phyloP scores from a whole-genome alignment of 2,113 vertebrate genomes.

The Callocephalon fimbriatum region DNA sequence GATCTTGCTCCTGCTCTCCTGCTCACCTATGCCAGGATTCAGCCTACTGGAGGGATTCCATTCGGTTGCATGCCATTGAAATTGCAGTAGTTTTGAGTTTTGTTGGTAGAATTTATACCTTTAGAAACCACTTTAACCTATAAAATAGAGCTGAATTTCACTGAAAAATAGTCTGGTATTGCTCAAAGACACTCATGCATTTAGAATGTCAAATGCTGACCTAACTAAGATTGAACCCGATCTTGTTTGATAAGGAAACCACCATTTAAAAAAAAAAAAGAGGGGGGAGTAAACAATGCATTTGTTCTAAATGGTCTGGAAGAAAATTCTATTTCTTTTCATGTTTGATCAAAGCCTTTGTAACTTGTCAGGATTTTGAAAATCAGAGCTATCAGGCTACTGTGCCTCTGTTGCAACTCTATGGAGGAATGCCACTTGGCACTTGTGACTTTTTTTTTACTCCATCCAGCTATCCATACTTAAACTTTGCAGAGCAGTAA shows the following conservation, averaged over 20 bases:
- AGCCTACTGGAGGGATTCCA: neutral
- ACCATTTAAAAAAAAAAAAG: fast-evolving
- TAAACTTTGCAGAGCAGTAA: neutral
- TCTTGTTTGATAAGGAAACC: neutral
- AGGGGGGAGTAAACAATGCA: neutral
- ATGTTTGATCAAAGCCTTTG: neutral
- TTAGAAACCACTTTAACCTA: neutral
- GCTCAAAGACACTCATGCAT: fast-evolving
- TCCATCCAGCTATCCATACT: neutral
- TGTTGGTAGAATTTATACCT: neutral
- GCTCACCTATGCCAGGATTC: neutral
- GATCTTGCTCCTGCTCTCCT: neutral
- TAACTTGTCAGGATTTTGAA: neutral
- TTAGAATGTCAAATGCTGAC: neutral
- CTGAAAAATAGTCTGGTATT: neutral
- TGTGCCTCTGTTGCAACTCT: neutral
- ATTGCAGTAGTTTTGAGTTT: neutral
- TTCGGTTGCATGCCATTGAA: neutral
- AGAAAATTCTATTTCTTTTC: neutral
- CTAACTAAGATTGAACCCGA: neutral
- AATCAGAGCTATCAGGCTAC: neutral
- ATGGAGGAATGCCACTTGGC: neutral
- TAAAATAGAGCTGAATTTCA: neutral
- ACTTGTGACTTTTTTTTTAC: neutral
- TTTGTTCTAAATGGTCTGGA: neutral